Conservation (phyloP, 2,888 invertebrate genomes). For the Tridacna crocea region DNA sequence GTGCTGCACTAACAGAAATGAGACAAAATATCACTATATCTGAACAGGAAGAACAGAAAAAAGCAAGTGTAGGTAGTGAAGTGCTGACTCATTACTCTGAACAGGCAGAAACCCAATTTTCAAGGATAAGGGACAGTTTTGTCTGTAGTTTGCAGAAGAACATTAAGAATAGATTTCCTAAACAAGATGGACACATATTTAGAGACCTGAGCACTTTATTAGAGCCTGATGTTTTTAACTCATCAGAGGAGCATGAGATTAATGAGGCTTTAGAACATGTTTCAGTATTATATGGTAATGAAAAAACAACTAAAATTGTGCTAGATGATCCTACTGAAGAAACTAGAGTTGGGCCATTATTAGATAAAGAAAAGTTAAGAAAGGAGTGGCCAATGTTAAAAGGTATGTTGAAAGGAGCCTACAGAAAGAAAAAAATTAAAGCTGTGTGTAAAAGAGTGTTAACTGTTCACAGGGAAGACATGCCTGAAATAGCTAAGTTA, state of each 20-base stretch:
- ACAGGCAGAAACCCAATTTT: not conserved
- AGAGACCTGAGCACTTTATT: not conserved
- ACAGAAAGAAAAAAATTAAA: not conserved
- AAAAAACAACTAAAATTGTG: not conserved
- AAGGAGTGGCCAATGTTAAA: not conserved
- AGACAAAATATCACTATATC: not conserved
- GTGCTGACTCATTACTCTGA: not conserved
- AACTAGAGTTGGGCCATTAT: not conserved
- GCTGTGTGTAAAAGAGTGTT: not conserved
- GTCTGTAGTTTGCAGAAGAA: not conserved
- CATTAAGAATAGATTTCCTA: not conserved
- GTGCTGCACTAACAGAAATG: not conserved
- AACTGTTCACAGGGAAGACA: not conserved
- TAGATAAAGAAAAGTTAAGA: constrained; percentile 2
- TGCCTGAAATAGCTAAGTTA: too few species aligned
- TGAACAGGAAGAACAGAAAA: constrained; percentile 7
- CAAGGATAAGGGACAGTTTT: too few species aligned
- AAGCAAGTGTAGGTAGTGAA: constrained; percentile 18
- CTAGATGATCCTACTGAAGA: constrained; percentile 1
- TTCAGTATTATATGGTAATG: not conserved
- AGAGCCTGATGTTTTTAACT: not conserved
- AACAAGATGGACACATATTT: constrained; percentile 8
- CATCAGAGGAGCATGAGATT: not conserved
- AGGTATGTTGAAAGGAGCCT: not conserved
- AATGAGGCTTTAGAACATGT: not conserved